These are phyloP conservation scores for Trichoplusia ni DNA, from an alignment of 1,140 invertebrate species.

Conservation along the genomic window DNA sequence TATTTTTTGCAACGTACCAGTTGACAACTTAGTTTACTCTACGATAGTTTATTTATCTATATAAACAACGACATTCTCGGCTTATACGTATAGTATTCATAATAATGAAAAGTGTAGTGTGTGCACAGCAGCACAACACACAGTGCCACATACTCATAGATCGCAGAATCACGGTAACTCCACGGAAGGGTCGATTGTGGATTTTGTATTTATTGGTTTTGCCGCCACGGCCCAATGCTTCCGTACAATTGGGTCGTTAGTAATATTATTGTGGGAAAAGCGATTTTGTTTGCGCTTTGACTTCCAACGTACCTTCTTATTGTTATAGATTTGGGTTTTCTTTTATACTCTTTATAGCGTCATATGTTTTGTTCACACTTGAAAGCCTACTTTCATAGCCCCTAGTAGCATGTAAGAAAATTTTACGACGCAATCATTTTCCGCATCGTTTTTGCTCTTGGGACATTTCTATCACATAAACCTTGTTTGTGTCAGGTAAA, in stretches of 20 bases:
- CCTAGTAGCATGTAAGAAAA: conserved; percentile 38
- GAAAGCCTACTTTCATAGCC: conserved; percentile 49
- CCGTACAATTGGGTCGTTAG: conserved; percentile 79
- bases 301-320: conserved; percentile 70
- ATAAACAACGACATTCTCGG: no score
- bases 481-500: conserved; percentile 59
- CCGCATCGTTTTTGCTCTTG: conserved; percentile 29
- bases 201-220: conserved; percentile 80
- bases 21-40: not conserved
- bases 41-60: no score
- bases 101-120: conserved; percentile 61
- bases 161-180: conserved; percentile 46
- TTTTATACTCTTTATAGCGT: conserved; percentile 62
- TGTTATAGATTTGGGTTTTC: conserved; percentile 70
- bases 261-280: conserved; percentile 78
- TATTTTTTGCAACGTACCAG: no score
- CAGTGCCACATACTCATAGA: conserved; percentile 65
- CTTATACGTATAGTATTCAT: conserved; percentile 54
- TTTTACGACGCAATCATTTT: conserved; percentile 44
- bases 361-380: conserved; percentile 59
- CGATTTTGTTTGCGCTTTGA: conserved; percentile 78
- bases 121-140: no score
- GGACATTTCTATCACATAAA: conserved; percentile 27
- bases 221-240: conserved; percentile 68
- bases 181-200: conserved; percentile 65